Evolutionary conservation across 1,140 invertebrate species (phyloP).

Genomic region (Sitobion miscanthi): DNA sequence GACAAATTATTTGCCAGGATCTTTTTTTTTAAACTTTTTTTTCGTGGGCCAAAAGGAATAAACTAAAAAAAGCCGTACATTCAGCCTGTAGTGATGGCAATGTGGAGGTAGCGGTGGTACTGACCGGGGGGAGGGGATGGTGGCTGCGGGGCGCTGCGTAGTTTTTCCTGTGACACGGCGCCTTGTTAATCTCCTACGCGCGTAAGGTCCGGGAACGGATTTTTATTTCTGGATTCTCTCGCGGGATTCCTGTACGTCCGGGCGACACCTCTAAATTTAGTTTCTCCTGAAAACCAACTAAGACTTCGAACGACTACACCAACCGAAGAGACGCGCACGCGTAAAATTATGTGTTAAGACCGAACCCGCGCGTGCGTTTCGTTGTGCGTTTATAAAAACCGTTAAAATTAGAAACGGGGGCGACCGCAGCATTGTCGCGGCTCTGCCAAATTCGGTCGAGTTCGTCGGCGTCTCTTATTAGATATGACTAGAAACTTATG

Average conservation of each 20-base stretch:
- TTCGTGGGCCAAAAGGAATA: background rate
- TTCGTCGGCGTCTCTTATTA: background rate
- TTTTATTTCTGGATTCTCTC: constrained; percentile 49
- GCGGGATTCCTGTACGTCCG: constrained; percentile 16
- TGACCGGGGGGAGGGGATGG: background rate
- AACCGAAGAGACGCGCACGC: too few species aligned
- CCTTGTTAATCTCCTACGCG: constrained; percentile 41
- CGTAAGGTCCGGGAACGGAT: background rate
- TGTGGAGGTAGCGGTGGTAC: background rate
- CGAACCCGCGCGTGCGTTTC: background rate
- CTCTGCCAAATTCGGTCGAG: background rate
- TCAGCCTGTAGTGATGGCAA: background rate
- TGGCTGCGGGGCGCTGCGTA: background rate
- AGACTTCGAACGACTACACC: background rate
- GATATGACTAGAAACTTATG: background rate
- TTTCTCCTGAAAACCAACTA: background rate
- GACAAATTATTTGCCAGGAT: background rate
- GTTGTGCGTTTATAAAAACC: background rate
- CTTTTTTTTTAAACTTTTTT: background rate
- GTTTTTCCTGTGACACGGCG: background rate
- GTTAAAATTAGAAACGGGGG: background rate
- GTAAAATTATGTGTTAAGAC: background rate
- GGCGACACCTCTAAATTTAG: constrained; percentile 52
- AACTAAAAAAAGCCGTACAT: background rate
- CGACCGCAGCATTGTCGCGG: background rate